These are phyloP conservation scores for Sphaerodactylus townsendi DNA, from an alignment of 2,113 vertebrate species.

Conservation along the genomic window DNA sequence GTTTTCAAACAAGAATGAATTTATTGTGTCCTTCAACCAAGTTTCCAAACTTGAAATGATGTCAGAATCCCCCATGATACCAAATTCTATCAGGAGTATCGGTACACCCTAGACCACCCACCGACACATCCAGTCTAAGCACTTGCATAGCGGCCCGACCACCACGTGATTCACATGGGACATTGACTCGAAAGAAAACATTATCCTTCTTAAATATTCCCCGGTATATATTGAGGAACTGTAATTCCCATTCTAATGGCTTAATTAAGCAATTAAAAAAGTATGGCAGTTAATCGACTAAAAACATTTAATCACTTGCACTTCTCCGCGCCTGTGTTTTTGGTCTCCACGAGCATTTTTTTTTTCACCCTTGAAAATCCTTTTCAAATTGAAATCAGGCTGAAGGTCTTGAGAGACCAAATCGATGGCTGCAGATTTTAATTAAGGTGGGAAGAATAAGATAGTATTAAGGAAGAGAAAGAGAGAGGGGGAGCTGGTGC, in stretches of 20 bases:
- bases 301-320: slow-evolving; percentile 17
- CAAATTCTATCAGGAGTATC: too few relatives aligned
- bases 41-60: too few relatives aligned
- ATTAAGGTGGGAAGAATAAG: slow-evolving; percentile 40
- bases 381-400: slow-evolving; percentile 40
- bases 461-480: slow-evolving; percentile 25
- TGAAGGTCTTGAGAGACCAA: slow-evolving; percentile 25
- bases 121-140: neutral
- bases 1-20: too few relatives aligned
- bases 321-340: neutral
- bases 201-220: slow-evolving; percentile 1
- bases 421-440: slow-evolving; percentile 33
- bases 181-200: neutral
- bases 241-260: slow-evolving; percentile 17
- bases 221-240: slow-evolving; percentile 1
- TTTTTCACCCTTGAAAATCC: neutral
- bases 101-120: neutral
- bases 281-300: slow-evolving; percentile 22
- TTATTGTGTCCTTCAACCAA: too few relatives aligned
- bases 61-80: too few relatives aligned
- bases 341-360: neutral
- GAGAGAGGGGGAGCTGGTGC: neutral
- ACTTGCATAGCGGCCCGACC: neutral
- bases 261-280: slow-evolving; percentile 38
- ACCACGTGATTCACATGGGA: neutral